Evolutionary conservation across 2,888 invertebrate species (phyloP).

Genomic region (Metallyticus violacea): DNA sequence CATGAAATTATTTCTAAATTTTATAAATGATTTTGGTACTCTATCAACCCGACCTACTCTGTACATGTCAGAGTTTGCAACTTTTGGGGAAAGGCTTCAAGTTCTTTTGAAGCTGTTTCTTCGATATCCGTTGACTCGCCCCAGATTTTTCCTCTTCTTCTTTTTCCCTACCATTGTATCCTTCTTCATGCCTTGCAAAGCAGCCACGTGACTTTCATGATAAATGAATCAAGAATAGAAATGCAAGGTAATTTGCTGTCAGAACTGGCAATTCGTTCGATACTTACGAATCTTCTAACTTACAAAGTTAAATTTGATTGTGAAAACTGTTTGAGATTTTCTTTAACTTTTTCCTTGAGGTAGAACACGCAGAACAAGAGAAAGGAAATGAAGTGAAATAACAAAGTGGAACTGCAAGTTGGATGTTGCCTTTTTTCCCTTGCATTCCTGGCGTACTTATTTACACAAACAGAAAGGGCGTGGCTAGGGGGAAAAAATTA

Average conservation of each 20-base stretch:
- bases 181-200: background rate
- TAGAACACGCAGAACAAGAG: too few relatives aligned
- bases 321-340: slow-evolving; percentile 24
- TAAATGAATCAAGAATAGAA: slow-evolving; percentile 20
- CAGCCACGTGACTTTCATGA: slow-evolving; percentile 8
- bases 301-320: slow-evolving; percentile 32
- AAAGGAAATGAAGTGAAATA: background rate
- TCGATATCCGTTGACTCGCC: too few relatives aligned
- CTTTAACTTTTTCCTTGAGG: background rate
- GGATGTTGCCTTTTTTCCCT: background rate
- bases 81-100: too few relatives aligned
- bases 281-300: slow-evolving; percentile 31
- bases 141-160: background rate
- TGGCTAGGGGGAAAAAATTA: background rate
- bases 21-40: too few relatives aligned
- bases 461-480: background rate
- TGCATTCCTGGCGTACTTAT: background rate
- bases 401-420: background rate
- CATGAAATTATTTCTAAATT: too few relatives aligned
- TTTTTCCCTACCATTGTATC: background rate
- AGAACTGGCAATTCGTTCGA: slow-evolving; percentile 29
- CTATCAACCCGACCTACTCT: too few relatives aligned
- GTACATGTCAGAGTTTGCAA: too few relatives aligned
- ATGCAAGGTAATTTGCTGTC: slow-evolving; percentile 33
- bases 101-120: too few relatives aligned